Conservation (phyloP, 2,888 invertebrate species). For the Hedychridium roseum region DNA sequence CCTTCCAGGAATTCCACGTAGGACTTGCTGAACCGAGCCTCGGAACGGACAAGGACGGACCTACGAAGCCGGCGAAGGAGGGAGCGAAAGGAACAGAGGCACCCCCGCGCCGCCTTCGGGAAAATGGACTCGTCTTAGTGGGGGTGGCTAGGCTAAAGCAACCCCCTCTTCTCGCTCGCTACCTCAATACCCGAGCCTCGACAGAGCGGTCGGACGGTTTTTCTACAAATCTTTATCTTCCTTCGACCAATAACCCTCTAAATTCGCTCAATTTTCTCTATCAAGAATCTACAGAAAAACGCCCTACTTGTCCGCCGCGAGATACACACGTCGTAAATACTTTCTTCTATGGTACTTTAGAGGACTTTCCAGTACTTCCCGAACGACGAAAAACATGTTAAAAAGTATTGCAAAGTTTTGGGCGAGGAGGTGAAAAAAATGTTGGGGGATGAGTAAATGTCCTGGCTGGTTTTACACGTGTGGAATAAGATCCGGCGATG, state of each 20-base stretch:
- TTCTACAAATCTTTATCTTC: conserved; percentile 6
- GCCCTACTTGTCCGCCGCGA: no score
- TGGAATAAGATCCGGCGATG: conserved; percentile 18
- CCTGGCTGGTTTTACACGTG: no score
- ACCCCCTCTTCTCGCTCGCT: no score
- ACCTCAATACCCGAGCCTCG: conserved; percentile 7
- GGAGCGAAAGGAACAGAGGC: conserved; percentile 2
- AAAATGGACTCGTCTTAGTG: conserved; percentile 41
- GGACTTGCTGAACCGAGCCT: conserved; percentile 21
- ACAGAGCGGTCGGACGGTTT: conserved; percentile 13
- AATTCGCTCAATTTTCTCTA: no score
- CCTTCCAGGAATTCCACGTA: conserved; percentile 48
- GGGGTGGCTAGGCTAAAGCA: conserved; percentile 27
- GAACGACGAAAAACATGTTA: background rate
- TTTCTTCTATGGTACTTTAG: background rate
- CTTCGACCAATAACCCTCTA: background rate
- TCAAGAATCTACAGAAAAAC: no score
- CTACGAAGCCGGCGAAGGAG: background rate
- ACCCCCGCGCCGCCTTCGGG: conserved; percentile 34
- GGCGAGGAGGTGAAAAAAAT: no score
- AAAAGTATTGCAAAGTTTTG: no score
- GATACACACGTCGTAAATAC: background rate
- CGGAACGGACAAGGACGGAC: background rate
- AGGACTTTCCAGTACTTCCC: background rate
- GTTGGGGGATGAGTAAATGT: no score